phyloP scores from a whole-genome alignment of 2,113 vertebrate species.

The Alces alces region DNA sequence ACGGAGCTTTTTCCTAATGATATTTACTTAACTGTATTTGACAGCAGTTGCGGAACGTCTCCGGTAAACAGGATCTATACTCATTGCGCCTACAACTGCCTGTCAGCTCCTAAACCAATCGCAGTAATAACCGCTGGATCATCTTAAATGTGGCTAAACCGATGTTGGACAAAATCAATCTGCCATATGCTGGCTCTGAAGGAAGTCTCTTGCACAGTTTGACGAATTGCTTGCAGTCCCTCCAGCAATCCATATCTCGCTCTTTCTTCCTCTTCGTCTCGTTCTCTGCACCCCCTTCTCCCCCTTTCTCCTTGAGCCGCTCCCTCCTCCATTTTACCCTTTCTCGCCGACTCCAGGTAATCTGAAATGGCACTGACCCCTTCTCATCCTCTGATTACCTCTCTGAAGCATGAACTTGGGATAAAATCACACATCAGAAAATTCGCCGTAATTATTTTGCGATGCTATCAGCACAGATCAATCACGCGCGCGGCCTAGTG shows the following conservation, averaged over 20 bases:
- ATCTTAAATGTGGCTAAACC: constrained; percentile 88
- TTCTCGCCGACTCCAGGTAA: constrained; percentile 90
- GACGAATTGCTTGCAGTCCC: constrained; percentile 86
- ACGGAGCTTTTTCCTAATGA: constrained; percentile 80
- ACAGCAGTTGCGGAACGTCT: constrained; percentile 86
- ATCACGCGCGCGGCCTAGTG: constrained; percentile 89
- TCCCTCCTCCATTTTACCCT: constrained; percentile 79
- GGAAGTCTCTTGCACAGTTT: constrained; percentile 88
- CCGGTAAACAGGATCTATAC: constrained; percentile 84
- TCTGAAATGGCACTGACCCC: constrained; percentile 95
- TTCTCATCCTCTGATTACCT: constrained; percentile 94
- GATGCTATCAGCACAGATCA: constrained; percentile 97
- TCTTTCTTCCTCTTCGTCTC: constrained; percentile 50
- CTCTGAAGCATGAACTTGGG: constrained; percentile 93
- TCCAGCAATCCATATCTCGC: constrained; percentile 84
- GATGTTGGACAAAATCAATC: constrained; percentile 93
- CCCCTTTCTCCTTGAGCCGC: constrained; percentile 47
- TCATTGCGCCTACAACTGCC: constrained; percentile 87
- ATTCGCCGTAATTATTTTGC: constrained; percentile 96
- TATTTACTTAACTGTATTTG: constrained; percentile 87
- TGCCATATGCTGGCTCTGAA: constrained; percentile 91
- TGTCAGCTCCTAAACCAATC: constrained; percentile 91
- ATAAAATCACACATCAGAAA: constrained; percentile 97
- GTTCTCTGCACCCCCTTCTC: constrained; percentile 42
- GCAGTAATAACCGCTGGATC: constrained; percentile 90